Evolutionary conservation across 2,113 vertebrate species (phyloP).

Genomic region (Nasalis larvatus): DNA sequence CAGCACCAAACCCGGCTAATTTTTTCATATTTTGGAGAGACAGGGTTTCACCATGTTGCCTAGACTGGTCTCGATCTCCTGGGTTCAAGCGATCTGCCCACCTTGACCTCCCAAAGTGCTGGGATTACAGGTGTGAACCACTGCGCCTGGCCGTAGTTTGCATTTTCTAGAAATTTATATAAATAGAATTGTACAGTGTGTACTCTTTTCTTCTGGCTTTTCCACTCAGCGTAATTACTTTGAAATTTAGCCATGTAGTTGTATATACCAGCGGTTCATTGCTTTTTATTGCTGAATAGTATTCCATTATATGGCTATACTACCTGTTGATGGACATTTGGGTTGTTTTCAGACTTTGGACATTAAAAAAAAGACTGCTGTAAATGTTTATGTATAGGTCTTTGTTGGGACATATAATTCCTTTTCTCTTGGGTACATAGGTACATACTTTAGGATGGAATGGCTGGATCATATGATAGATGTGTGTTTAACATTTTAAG

Average conservation of each 20-base stretch:
- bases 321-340: background rate
- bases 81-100: too few species aligned
- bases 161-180: background rate
- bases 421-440: background rate
- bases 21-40: too few species aligned
- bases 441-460: background rate
- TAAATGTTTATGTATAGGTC: background rate
- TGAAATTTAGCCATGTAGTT: background rate
- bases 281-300: slow-evolving; percentile 5
- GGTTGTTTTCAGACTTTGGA: background rate
- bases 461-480: background rate
- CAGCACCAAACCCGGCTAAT: too few species aligned
- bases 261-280: background rate
- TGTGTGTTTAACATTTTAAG: background rate
- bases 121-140: too few species aligned
- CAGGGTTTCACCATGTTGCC: too few species aligned
- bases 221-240: background rate
- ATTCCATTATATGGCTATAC: background rate
- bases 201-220: background rate
- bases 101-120: too few species aligned
- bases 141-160: too few species aligned
- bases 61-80: too few species aligned
- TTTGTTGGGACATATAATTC: background rate
- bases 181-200: background rate
- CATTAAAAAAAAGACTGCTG: background rate